Conservation (phyloP, 1,140 invertebrate genomes). For the Ceratosolen solmsi region DNA sequence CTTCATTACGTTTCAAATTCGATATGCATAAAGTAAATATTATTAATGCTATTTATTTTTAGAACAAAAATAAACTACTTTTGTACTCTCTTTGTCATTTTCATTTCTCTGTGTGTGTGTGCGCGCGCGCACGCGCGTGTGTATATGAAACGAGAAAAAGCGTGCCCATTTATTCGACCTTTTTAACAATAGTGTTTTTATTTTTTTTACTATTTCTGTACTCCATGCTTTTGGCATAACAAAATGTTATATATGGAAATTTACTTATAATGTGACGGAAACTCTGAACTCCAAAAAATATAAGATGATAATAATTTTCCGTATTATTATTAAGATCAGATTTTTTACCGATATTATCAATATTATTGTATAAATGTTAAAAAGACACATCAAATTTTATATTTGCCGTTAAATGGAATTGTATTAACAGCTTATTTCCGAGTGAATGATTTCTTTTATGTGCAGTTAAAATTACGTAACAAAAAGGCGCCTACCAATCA, state of each 20-base stretch:
- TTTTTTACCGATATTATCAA: too few species aligned
- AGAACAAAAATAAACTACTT: not conserved
- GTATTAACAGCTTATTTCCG: too few species aligned
- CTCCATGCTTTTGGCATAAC: not conserved
- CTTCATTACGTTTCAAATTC: not conserved
- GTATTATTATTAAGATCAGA: too few species aligned
- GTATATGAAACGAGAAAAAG: not conserved
- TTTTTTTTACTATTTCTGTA: not conserved
- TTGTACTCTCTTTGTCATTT: not conserved
- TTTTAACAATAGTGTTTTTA: not conserved
- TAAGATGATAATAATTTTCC: too few species aligned
- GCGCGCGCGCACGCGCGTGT: not conserved
- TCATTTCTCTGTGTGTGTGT: not conserved
- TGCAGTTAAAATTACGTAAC: not conserved
- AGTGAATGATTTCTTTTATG: not conserved
- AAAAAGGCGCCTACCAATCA: not conserved
- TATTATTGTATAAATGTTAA: too few species aligned
- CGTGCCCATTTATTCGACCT: not conserved
- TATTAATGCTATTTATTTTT: not conserved
- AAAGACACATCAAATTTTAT: too few species aligned
- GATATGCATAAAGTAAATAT: not conserved
- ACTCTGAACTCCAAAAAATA: too few species aligned
- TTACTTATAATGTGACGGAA: too few species aligned
- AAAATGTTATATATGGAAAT: too few species aligned
- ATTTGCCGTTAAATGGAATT: too few species aligned